Base-by-base conservation (phyloP, 1,140 invertebrate genomes). In the Euglossa dilemma region DNA sequence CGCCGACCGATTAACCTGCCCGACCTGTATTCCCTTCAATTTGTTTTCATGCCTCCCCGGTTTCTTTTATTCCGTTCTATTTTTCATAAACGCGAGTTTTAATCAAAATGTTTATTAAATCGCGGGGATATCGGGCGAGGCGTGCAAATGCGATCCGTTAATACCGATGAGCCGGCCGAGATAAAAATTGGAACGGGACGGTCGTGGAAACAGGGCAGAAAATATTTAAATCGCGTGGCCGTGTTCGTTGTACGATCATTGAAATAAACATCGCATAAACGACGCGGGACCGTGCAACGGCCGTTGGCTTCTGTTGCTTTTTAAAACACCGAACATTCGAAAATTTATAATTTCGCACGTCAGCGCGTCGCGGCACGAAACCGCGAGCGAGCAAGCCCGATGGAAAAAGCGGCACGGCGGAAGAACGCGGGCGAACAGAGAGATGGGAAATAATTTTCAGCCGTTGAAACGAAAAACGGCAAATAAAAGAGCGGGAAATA, bases 71-170 rank as follows among this genome's bases (percentile, higher is more conserved):
- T 28, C 6, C 12, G 12, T 47, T 63, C 50, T 71, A 47, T 20
- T 47, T 57, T 52, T n/a, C 47, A 14, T 11, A 14, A 64, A 52
- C 36, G n/a, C 6, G 43, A 50, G 59, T 63, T 80, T 73, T 54
- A 43, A 80, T 80, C 61, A 54, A 52, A 80, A 64, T 36, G n/a
- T 64, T 80, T 64, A 54, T 73, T 64, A 74, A 80, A 80, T 80
- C 45, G 78, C 20, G 54, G n/a, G 43, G 43, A n/a, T 25, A 43
- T 64, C 12, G n/a, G 1, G 14, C 20, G 43, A 45, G 0, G 16
- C 8, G 25, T 50, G 57, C 47, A 28, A 73, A 64, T 61, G 43
- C 36, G 63, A 79, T 71, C 61, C 69, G 69, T 73, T 80, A 80
- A 80, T 73, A 74, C 28, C 47, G 78, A 80, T 45, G 47, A 57